Evolutionary conservation across 2,888 invertebrate genomes (phyloP).

Genomic region (Rotaria socialis): DNA sequence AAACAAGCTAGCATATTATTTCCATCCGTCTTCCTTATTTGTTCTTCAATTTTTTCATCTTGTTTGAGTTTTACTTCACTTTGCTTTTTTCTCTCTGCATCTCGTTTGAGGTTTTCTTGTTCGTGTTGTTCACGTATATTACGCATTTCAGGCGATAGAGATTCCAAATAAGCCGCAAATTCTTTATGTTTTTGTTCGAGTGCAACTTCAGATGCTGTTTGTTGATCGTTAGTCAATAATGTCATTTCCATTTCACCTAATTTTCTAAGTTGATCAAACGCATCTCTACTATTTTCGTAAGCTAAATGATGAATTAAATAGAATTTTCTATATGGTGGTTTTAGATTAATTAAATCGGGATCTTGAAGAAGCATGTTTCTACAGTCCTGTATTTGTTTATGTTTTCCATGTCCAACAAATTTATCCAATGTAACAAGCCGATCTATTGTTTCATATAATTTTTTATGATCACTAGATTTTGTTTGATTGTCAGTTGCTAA

Average conservation of each 20-base stretch:
- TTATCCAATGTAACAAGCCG: not conserved
- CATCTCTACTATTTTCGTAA: not conserved
- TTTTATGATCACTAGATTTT: not conserved
- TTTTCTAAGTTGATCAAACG: not conserved
- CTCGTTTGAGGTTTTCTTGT: no score
- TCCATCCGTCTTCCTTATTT: not conserved
- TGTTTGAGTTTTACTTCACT: not conserved
- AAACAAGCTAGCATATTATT: not conserved
- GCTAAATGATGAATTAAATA: slow-evolving; percentile 34
- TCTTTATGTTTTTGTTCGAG: not conserved
- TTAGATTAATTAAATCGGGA: not conserved
- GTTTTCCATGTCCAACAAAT: slow-evolving; percentile 6
- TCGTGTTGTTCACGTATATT: slow-evolving; percentile 10
- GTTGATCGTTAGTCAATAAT: not conserved
- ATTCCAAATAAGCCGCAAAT: not conserved
- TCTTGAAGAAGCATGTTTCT: not conserved
- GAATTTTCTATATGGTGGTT: slow-evolving; percentile 15
- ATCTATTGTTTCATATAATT: not conserved
- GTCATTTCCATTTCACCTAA: not conserved
- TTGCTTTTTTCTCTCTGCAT: not conserved
- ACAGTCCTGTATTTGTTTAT: not conserved
- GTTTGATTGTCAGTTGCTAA: not conserved
- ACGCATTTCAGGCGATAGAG: not conserved
- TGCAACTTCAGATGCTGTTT: slow-evolving; percentile 22
- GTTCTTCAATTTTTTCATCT: not conserved